Percentiles rank a stretch among this genome's conserved stretches.
Evolutionary conservation across 2,113 vertebrate genomes (phyloP).

Genomic region (Nyctibius bracteatus): DNA sequence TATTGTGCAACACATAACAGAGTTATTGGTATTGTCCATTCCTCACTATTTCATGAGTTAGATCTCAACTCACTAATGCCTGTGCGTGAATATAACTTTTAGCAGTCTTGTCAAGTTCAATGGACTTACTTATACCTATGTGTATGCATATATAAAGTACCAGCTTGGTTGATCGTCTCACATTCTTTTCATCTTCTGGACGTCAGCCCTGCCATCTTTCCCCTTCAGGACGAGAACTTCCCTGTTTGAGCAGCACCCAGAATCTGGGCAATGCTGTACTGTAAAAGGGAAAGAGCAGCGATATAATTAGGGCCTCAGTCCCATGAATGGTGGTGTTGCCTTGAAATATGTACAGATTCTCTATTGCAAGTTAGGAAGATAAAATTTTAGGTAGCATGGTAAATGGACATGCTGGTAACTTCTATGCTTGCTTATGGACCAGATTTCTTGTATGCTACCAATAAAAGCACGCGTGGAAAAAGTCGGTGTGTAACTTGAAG

Average conservation of each 20-base stretch:
- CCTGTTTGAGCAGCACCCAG: neutral
- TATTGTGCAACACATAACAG: neutral
- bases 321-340: accelerated
- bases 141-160: neutral
- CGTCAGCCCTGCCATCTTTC: neutral
- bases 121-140: neutral
- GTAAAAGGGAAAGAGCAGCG: neutral
- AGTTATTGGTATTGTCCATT: neutral
- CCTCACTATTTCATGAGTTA: neutral
- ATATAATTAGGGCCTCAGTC: neutral
- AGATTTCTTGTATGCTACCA: neutral
- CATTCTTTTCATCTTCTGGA: neutral
- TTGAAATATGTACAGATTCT: neutral
- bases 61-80: neutral
- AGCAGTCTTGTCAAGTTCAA: neutral
- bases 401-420: neutral
- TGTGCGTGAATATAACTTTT: neutral
- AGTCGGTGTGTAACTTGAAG: neutral
- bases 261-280: neutral
- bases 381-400: neutral
- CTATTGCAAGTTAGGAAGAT: neutral
- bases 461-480: neutral
- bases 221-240: neutral
- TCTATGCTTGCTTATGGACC: neutral
- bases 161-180: neutral